phyloP scores from a whole-genome alignment of 1,140 invertebrate species.

The Drosophila asahinai region DNA sequence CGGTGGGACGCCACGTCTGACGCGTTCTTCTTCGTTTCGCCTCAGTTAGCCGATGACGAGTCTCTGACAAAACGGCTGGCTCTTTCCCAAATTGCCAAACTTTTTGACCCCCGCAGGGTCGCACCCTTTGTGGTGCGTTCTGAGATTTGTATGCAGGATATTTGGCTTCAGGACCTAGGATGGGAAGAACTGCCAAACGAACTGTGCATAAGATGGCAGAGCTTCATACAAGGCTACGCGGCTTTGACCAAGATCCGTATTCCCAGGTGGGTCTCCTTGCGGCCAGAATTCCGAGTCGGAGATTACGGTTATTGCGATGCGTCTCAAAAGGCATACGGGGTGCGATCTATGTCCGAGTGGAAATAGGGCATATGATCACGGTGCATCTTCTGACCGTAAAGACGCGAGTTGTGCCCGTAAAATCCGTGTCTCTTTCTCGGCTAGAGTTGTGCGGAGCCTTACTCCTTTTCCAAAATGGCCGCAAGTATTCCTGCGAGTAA shows the following conservation, averaged over 20 bases:
- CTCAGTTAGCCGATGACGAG: too few relatives aligned
- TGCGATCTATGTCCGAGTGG: not conserved
- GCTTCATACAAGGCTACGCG: not conserved
- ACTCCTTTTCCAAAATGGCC: too few relatives aligned
- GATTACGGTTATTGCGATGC: not conserved
- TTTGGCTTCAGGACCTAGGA: not conserved
- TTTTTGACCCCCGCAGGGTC: not conserved
- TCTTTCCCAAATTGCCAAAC: too few relatives aligned
- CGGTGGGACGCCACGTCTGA: not conserved
- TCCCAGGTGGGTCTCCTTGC: too few relatives aligned
- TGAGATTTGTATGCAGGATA: not conserved
- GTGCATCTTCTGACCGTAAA: too few relatives aligned
- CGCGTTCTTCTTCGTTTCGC: not conserved
- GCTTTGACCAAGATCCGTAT: too few relatives aligned
- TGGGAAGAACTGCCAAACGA: not conserved
- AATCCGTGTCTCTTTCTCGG: too few relatives aligned
- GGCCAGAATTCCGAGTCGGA: not conserved
- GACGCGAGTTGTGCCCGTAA: too few relatives aligned
- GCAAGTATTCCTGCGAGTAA: too few relatives aligned
- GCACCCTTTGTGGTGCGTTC: not conserved
- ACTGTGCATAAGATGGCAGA: not conserved
- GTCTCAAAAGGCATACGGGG: not conserved
- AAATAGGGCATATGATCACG: not conserved
- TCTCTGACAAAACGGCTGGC: too few relatives aligned
- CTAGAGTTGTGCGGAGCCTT: too few relatives aligned